Conservation (phyloP, 35 echinoderm and acorn worm genomes). For the Apostichopus californicus region DNA sequence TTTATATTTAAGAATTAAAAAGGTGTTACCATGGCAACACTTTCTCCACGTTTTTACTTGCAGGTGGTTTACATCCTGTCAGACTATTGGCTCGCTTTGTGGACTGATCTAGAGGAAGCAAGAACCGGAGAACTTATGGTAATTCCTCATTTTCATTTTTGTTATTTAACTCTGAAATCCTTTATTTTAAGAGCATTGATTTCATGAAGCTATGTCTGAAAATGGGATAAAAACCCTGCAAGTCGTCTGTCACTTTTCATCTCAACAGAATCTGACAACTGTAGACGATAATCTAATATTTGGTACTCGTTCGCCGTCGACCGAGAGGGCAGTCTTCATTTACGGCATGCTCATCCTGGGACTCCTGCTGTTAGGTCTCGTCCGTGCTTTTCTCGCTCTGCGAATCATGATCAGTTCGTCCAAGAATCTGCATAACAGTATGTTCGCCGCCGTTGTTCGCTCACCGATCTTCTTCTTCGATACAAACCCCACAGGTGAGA, state of each 20-base stretch:
- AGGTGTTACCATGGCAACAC: background rate
- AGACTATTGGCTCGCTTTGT: constrained; percentile 80
- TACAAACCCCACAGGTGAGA: constrained; percentile 77
- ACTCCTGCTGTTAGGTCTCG: constrained; percentile 67
- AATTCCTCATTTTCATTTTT: too few relatives aligned
- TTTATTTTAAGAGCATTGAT: too few relatives aligned
- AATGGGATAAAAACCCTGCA: too few relatives aligned
- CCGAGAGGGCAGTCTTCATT: constrained; percentile 57
- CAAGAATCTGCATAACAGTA: constrained; percentile 82
- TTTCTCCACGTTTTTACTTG: background rate
- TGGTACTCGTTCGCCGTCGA: constrained; percentile 32
- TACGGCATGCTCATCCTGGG: constrained; percentile 59
- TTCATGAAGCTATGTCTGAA: too few relatives aligned
- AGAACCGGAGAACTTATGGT: background rate
- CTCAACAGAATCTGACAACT: background rate
- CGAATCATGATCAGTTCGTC: constrained; percentile 73
- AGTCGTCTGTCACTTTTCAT: background rate
- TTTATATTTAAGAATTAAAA: background rate
- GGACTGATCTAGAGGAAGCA: constrained; percentile 82
- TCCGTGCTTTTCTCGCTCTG: constrained; percentile 73
- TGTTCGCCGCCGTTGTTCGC: constrained; percentile 79
- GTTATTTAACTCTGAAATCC: too few relatives aligned
- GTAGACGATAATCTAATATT: background rate
- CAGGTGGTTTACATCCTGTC: constrained; percentile 76
- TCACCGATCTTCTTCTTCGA: constrained; percentile 89